Evolutionary conservation across 2,113 vertebrate genomes (phyloP).

Genomic region (Mormyrus lacerda): DNA sequence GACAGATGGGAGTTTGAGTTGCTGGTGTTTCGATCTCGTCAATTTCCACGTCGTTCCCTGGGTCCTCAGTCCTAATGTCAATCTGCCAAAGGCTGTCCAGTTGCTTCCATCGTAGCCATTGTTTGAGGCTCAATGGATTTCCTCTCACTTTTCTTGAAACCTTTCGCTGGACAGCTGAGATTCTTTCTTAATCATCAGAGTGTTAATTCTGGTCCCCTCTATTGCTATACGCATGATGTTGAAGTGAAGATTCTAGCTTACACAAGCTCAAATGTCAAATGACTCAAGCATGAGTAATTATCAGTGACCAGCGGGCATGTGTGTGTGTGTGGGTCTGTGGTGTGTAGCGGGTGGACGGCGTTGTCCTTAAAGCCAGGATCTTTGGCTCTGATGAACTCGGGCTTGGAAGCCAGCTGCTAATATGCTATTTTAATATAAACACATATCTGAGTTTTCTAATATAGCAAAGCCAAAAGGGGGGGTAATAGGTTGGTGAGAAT

Average conservation of each 20-base stretch:
- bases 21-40: neutral
- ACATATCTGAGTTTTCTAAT: neutral
- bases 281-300: constrained; percentile 10
- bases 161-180: neutral
- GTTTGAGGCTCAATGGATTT: neutral
- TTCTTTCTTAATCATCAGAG: neutral
- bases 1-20: neutral
- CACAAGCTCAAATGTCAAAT: neutral
- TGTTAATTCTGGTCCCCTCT: neutral
- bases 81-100: neutral
- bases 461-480: neutral
- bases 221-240: neutral
- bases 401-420: neutral
- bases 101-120: no score
- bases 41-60: neutral
- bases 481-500: neutral
- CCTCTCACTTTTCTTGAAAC: neutral
- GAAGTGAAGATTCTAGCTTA: neutral
- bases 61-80: neutral
- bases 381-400: neutral
- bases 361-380: neutral
- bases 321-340: neutral
- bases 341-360: neutral
- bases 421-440: neutral
- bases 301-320: neutral